These are phyloP conservation scores for Hololepta plana DNA, from an alignment of 2,888 invertebrate species.

Conservation along the genomic window DNA sequence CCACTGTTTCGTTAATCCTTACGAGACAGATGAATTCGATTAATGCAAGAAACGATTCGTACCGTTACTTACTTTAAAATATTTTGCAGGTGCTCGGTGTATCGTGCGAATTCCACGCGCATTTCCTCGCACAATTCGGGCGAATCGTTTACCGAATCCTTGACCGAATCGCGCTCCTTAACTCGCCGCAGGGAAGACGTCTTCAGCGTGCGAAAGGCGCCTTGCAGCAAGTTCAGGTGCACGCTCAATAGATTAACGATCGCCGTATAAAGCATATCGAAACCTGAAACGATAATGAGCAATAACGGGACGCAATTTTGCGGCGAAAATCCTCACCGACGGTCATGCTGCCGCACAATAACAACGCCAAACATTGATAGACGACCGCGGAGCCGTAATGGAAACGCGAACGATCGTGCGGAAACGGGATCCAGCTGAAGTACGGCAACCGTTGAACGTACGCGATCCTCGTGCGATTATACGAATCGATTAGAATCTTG, in stretches of 20 bases:
- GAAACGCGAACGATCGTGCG: slow-evolving; percentile 9
- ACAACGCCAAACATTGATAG: slow-evolving; percentile 12
- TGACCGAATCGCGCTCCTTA: slow-evolving; percentile 3
- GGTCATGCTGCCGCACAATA: slow-evolving; percentile 12
- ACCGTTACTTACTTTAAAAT: slow-evolving; percentile 14
- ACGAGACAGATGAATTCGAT: slow-evolving; percentile 6
- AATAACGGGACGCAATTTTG: background rate
- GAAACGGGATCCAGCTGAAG: slow-evolving; percentile 12
- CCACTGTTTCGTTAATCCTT: slow-evolving; percentile 10
- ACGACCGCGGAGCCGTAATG: slow-evolving; percentile 11
- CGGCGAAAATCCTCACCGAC: slow-evolving; percentile 10
- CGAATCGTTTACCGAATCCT: slow-evolving; percentile 6
- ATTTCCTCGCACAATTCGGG: slow-evolving; percentile 10
- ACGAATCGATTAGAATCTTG: background rate
- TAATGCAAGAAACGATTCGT: too few species aligned
- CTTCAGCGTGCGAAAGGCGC: slow-evolving; percentile 13
- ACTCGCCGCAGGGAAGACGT: background rate
- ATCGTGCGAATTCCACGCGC: slow-evolving; percentile 13
- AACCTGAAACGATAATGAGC: slow-evolving; percentile 10
- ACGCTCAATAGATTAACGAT: slow-evolving; percentile 13
- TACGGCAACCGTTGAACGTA: slow-evolving; percentile 10
- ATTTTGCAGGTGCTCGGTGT: slow-evolving; percentile 13
- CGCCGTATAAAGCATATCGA: slow-evolving; percentile 15
- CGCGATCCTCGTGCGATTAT: slow-evolving; percentile 2
- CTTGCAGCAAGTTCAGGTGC: slow-evolving; percentile 14